Evolutionary conservation across 35 echinoderm and acorn worm species (phyloP).

Genomic region (Chiridota heheva): DNA sequence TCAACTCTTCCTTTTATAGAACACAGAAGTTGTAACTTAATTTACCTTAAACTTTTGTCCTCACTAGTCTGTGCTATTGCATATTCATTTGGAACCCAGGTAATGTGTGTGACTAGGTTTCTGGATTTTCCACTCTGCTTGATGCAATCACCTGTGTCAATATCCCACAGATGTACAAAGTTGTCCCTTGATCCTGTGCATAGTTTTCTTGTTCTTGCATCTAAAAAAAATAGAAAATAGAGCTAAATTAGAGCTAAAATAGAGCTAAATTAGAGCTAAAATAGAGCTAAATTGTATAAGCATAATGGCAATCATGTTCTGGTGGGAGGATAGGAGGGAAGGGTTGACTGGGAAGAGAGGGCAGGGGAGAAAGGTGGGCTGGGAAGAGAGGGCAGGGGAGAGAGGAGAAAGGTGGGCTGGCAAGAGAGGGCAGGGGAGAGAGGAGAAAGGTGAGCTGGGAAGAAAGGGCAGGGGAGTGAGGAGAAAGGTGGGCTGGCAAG

Average conservation of each 20-base stretch:
- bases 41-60: conserved; percentile 80
- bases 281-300: neutral
- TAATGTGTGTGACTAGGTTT: conserved; percentile 80
- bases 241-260: neutral
- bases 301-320: no score
- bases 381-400: no score
- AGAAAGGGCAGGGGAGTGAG: no score
- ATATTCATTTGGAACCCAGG: conserved; percentile 39
- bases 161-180: conserved; percentile 87
- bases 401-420: no score
- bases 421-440: no score
- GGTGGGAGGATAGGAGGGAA: no score
- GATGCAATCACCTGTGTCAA: conserved; percentile 80
- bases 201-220: conserved; percentile 52
- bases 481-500: no score
- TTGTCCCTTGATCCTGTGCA: conserved; percentile 91
- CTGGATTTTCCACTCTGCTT: conserved; percentile 72
- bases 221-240: neutral
- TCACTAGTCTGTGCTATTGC: conserved; percentile 76
- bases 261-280: neutral
- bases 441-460: no score
- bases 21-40: neutral
- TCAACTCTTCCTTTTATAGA: no score
- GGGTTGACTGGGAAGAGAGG: no score
- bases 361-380: no score